Evolutionary conservation across 2,797 vertebrate genomes (phyloP).

Genomic region (Chanos chanos): DNA sequence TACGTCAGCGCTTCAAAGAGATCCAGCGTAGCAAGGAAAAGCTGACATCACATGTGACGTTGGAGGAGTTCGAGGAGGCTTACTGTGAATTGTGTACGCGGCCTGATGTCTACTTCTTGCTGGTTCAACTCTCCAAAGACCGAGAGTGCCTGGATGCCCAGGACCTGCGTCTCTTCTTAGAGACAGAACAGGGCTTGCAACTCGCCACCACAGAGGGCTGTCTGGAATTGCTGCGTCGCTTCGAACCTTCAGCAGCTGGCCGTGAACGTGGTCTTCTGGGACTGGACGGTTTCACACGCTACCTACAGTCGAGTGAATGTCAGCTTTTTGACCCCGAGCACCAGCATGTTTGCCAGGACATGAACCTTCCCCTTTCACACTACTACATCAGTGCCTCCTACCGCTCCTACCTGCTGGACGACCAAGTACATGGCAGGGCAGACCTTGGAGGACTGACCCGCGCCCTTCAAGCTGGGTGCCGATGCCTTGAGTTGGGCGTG

Average conservation of each 20-base stretch:
- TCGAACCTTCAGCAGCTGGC: slow-evolving; percentile 86
- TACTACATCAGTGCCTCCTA: slow-evolving; percentile 97
- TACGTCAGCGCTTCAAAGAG: slow-evolving; percentile 92
- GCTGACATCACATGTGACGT: slow-evolving; percentile 89
- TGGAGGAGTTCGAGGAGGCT: slow-evolving; percentile 94
- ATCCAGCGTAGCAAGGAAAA: slow-evolving; percentile 97
- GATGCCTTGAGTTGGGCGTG: slow-evolving; percentile 91
- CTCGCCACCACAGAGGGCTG: slow-evolving; percentile 88
- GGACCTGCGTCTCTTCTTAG: slow-evolving; percentile 92
- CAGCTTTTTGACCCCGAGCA: slow-evolving; percentile 93
- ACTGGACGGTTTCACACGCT: slow-evolving; percentile 91
- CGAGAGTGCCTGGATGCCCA: slow-evolving; percentile 91
- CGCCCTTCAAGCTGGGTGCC: slow-evolving; percentile 87
- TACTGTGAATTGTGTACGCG: slow-evolving; percentile 94
- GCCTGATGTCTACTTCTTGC: slow-evolving; percentile 92
- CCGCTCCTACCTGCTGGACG: slow-evolving; percentile 92
- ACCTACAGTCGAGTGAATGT: slow-evolving; percentile 91
- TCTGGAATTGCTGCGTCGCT: slow-evolving; percentile 84
- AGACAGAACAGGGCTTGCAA: slow-evolving; percentile 91
- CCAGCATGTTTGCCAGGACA: slow-evolving; percentile 89
- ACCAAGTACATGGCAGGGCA: slow-evolving; percentile 88
- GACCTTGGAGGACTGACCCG: slow-evolving; percentile 88
- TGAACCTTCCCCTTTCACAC: slow-evolving; percentile 91
- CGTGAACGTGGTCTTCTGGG: slow-evolving; percentile 84
- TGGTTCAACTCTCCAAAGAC: slow-evolving; percentile 97